phyloP scores from a whole-genome alignment of 2,888 invertebrate genomes.

The Aleiodes testaceus region DNA sequence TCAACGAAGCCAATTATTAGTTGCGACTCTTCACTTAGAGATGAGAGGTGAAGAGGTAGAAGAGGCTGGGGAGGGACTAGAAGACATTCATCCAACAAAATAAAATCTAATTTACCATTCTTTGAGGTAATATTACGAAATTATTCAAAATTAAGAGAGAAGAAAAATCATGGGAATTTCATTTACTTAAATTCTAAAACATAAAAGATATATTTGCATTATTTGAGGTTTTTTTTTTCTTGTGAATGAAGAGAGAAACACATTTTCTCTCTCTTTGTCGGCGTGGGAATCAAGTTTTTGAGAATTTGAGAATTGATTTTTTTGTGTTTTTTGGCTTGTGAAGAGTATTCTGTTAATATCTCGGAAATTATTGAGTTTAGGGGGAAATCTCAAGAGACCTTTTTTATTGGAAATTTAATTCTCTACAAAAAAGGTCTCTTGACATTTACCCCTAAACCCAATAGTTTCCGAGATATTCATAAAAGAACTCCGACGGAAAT shows the following conservation, averaged over 20 bases:
- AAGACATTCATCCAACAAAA: neutral
- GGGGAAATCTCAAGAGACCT: too few species aligned
- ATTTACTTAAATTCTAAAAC: slow-evolving; percentile 4
- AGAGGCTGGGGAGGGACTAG: slow-evolving; percentile 24
- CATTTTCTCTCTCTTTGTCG: slow-evolving; percentile 7
- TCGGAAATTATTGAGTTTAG: too few species aligned
- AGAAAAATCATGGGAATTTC: neutral
- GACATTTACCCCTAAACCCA: too few species aligned
- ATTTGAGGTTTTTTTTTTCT: neutral
- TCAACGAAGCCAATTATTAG: slow-evolving; percentile 73
- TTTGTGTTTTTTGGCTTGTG: too few species aligned
- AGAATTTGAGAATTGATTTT: too few species aligned
- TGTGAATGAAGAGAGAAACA: neutral
- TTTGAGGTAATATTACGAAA: slow-evolving; percentile 16
- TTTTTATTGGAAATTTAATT: too few species aligned
- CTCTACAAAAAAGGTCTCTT: too few species aligned
- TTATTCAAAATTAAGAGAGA: neutral
- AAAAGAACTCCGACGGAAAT: too few species aligned
- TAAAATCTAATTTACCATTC: slow-evolving; percentile 23
- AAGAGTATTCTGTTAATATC: neutral
- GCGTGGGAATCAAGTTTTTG: neutral
- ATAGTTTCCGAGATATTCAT: too few species aligned
- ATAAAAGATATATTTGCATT: neutral
- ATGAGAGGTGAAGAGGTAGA: slow-evolving; percentile 42
- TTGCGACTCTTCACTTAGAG: slow-evolving; percentile 60